Percentiles rank a stretch among this genome's conserved stretches.
Conservation (phyloP, 1,140 invertebrate species). For the Ctenoplectra terminalis region DNA sequence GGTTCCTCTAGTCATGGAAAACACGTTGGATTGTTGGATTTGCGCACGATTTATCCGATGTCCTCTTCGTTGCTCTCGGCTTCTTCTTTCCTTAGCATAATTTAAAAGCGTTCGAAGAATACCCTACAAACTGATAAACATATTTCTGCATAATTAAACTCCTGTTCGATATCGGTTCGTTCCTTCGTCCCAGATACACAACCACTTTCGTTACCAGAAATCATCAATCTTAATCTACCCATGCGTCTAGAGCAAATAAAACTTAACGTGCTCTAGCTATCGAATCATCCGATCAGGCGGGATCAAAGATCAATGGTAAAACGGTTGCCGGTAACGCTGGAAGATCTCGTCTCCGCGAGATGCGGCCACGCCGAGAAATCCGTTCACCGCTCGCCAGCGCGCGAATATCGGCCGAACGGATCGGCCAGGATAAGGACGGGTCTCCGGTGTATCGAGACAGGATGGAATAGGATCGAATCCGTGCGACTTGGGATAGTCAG, state of each 20-base stretch:
- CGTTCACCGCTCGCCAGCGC: constrained; percentile 5
- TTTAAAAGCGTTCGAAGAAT: neutral
- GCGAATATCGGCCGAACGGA: neutral
- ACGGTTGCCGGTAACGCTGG: neutral
- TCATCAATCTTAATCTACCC: neutral
- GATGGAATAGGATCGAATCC: constrained; percentile 66
- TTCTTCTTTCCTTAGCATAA: no score
- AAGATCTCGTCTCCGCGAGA: constrained; percentile 6
- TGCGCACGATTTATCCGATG: neutral
- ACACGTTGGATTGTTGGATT: neutral
- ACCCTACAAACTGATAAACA: neutral
- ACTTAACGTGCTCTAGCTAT: neutral
- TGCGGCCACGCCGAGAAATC: neutral
- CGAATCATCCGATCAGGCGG: neutral
- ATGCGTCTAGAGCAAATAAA: neutral
- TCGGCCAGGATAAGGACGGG: constrained; percentile 33
- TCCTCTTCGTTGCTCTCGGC: neutral
- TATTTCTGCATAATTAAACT: neutral
- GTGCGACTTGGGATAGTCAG: constrained; percentile 58
- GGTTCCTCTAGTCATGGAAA: neutral
- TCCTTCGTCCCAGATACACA: neutral
- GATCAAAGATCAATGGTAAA: constrained; percentile 31
- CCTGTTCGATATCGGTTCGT: neutral
- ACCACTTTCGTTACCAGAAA: neutral
- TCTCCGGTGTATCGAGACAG: constrained; percentile 27